Percentiles rank a stretch among this genome's conserved stretches.
Evolutionary conservation across 53 echinoderm and acorn worm genomes (phyloP).

Genomic region (Actinopyga echinites): DNA sequence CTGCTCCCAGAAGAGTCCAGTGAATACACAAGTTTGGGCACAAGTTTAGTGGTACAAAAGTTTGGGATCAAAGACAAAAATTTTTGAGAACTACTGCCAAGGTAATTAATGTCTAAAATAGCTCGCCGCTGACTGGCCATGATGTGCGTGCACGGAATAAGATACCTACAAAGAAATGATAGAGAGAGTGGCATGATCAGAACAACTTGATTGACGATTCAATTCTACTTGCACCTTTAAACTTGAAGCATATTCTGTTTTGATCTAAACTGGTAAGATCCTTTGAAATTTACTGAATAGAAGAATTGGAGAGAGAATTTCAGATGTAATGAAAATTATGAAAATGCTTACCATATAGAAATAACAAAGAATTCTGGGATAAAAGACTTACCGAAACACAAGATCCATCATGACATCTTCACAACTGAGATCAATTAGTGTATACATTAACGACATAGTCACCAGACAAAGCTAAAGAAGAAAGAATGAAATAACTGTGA

Average conservation of each 20-base stretch:
- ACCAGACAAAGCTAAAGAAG: constrained; percentile 86
- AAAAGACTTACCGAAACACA: constrained; percentile 80
- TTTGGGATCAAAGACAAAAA: constrained; percentile 81
- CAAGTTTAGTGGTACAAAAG: constrained; percentile 53
- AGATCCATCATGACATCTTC: constrained; percentile 98
- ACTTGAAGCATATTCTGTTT: neutral
- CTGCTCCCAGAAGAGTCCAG: neutral
- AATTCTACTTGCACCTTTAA: neutral
- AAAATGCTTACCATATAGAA: no score
- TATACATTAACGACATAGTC: constrained; percentile 89
- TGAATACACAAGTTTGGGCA: neutral
- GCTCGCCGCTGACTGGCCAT: constrained; percentile 95
- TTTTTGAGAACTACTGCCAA: constrained; percentile 76
- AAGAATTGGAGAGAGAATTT: no score
- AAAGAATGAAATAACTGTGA: neutral
- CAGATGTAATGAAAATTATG: no score
- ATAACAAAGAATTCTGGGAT: neutral
- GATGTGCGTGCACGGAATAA: constrained; percentile 94
- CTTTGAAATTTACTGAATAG: no score
- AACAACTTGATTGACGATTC: neutral
- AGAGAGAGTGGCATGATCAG: neutral
- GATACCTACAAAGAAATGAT: constrained; percentile 57
- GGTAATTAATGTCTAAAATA: constrained; percentile 76
- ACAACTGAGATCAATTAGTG: constrained; percentile 86
- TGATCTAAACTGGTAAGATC: neutral